These are phyloP conservation scores for Tenthredo scrophulariae DNA, from an alignment of 2,888 invertebrate genomes.

Conservation along the genomic window DNA sequence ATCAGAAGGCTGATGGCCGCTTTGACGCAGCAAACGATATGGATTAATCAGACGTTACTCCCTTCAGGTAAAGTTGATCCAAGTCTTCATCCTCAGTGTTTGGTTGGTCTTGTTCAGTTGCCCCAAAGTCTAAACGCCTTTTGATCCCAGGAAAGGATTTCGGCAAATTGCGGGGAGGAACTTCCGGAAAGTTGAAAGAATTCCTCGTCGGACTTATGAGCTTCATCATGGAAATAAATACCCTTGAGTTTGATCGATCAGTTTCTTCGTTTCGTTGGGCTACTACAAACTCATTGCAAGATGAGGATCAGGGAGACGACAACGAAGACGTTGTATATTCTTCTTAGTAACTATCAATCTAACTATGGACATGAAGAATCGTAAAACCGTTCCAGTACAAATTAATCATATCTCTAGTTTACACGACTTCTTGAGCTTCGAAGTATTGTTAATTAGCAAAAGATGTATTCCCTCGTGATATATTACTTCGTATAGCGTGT, in stretches of 20 bases:
- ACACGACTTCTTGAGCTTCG: background rate
- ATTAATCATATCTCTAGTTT: background rate
- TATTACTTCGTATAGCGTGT: conserved; percentile 2
- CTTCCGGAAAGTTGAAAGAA: conserved; percentile 71
- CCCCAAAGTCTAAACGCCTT: background rate
- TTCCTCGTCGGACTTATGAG: conserved; percentile 70
- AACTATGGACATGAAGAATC: background rate
- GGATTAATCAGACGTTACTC: conserved; percentile 77
- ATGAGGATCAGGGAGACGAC: conserved; percentile 59
- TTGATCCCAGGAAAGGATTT: conserved; percentile 67
- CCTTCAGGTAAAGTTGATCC: conserved; percentile 75
- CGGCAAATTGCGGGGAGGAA: conserved; percentile 71
- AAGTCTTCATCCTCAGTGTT: background rate
- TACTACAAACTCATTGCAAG: conserved; percentile 63
- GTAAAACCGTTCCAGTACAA: conserved; percentile 28
- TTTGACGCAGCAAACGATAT: conserved; percentile 84
- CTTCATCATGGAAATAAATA: conserved; percentile 73
- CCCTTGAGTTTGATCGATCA: conserved; percentile 68
- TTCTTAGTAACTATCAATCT: background rate
- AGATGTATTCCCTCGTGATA: background rate
- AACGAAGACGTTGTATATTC: conserved; percentile 48
- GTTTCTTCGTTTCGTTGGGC: conserved; percentile 69
- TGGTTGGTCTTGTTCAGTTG: background rate
- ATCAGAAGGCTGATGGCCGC: conserved; percentile 84
- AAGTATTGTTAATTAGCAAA: background rate